Evolutionary conservation across 35 echinoderm and acorn worm genomes (phyloP).

Genomic region (Nesometra sesokonis): DNA sequence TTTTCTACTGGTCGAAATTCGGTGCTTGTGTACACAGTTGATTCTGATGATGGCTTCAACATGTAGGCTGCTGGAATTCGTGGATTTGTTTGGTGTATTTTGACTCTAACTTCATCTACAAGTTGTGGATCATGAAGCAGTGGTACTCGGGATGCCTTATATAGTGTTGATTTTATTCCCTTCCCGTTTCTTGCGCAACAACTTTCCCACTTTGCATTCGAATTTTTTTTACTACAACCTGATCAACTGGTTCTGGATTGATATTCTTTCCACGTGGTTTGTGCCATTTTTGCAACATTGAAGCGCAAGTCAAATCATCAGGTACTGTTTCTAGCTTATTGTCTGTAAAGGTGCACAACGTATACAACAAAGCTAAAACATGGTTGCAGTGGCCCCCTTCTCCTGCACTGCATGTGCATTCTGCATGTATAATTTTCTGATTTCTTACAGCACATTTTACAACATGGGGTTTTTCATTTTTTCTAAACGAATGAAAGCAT

Average conservation of each 20-base stretch:
- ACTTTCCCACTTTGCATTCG: background rate
- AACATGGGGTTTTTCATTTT: conserved; percentile 5
- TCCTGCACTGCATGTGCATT: conserved; percentile 11
- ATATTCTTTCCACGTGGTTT: background rate
- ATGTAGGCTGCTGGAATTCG: too few species aligned
- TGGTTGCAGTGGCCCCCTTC: conserved; percentile 14
- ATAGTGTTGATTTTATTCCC: conserved; percentile 5
- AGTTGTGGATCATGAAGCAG: conserved; percentile 4
- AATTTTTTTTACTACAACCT: conserved; percentile 5
- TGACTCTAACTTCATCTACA: too few species aligned
- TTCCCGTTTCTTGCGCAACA: conserved; percentile 1
- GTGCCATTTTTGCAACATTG: conserved; percentile 12
- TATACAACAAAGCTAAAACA: conserved; percentile 8
- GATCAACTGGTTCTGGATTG: conserved; percentile 1
- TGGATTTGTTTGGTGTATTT: background rate
- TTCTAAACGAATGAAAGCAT: conserved; percentile 2
- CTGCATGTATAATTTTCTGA: background rate
- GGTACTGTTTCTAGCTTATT: conserved; percentile 9
- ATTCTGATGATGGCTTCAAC: too few species aligned
- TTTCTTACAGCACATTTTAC: background rate
- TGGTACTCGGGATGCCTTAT: background rate
- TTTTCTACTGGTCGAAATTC: too few species aligned
- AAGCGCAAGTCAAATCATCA: background rate
- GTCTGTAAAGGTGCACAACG: background rate
- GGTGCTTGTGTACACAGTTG: too few species aligned